These are phyloP conservation scores for Brienomyrus brachyistius DNA, from an alignment of 2,113 vertebrate genomes.

Conservation along the genomic window DNA sequence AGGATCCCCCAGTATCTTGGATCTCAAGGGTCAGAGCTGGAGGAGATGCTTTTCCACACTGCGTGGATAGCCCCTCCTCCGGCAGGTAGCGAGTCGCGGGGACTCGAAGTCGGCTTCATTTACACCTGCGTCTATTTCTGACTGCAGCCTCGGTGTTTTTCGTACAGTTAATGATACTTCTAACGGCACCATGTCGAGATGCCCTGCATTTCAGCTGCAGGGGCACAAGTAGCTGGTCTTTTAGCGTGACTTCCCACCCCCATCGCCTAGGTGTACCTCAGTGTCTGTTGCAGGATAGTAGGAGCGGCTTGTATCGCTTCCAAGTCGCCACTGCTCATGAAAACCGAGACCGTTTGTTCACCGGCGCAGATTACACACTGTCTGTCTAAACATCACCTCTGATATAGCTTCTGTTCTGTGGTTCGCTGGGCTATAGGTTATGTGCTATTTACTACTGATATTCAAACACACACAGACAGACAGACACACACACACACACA, in stretches of 20 bases:
- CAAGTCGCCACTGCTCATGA: background rate
- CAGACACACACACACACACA: background rate
- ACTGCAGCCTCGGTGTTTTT: background rate
- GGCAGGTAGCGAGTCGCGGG: background rate
- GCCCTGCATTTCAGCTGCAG: background rate
- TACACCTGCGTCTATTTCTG: slow-evolving; percentile 1
- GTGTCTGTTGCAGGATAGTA: background rate
- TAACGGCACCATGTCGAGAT: background rate
- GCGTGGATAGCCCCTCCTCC: background rate
- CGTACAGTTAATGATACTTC: background rate
- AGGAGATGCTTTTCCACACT: background rate
- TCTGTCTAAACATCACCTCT: background rate
- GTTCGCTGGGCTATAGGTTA: background rate
- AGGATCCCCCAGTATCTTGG: background rate
- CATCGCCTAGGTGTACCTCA: background rate
- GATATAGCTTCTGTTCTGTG: background rate
- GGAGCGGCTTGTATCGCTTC: background rate
- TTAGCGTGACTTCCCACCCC: background rate
- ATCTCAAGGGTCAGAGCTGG: background rate
- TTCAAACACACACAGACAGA: background rate
- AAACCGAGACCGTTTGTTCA: background rate
- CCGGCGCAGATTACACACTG: background rate
- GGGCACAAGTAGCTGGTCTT: background rate
- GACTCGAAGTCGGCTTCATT: background rate
- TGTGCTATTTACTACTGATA: background rate